Percentiles rank a stretch among this genome's conserved stretches.
phyloP scores from a whole-genome alignment of 2,113 vertebrate species.

The Eudyptes chrysolophus region DNA sequence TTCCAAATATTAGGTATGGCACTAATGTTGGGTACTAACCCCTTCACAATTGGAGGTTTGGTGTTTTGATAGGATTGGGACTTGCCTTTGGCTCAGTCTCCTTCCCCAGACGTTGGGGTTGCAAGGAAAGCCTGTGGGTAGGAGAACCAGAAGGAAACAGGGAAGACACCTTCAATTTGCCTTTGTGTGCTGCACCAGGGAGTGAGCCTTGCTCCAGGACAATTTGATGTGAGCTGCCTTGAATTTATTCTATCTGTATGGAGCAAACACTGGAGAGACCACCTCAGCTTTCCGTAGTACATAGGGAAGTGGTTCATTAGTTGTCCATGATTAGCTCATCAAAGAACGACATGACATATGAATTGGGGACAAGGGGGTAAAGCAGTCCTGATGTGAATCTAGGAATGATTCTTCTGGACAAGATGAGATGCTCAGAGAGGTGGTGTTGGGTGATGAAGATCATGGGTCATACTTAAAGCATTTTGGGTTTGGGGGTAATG shows the following conservation, averaged over 20 bases:
- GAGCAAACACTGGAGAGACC: neutral
- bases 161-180: neutral
- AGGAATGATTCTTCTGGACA: neutral
- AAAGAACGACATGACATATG: neutral
- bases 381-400: neutral
- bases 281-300: neutral
- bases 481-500: neutral
- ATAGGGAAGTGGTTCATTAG: neutral
- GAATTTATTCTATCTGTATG: neutral
- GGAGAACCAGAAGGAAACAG: neutral
- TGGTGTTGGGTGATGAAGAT: neutral
- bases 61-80: neutral
- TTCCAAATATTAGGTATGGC: neutral
- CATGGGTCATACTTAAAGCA: neutral
- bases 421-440: neutral
- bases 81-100: neutral
- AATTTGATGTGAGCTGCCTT: neutral
- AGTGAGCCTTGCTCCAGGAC: neutral
- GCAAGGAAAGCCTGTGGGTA: neutral
- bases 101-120: neutral
- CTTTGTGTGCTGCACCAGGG: neutral
- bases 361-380: neutral
- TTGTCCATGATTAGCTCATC: neutral
- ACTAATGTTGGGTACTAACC: neutral
- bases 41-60: neutral